phyloP scores from a whole-genome alignment of 1,140 invertebrate genomes.

The Aphelinus certus region DNA sequence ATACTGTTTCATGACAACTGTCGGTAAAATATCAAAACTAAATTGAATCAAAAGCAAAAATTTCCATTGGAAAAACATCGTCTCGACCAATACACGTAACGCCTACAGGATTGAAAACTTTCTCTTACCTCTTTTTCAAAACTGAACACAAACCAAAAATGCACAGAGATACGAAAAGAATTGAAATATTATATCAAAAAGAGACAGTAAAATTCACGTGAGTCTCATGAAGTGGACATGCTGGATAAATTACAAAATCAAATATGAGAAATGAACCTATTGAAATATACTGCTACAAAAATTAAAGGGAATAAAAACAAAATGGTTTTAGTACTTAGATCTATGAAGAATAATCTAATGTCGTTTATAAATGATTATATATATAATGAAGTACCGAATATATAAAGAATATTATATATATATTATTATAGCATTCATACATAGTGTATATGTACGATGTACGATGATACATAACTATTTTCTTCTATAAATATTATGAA shows the following conservation, averaged over 20 bases:
- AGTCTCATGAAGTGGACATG: not conserved
- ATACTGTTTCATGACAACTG: no score
- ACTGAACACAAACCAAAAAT: no score
- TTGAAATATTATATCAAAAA: conserved; percentile 17
- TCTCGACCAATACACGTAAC: no score
- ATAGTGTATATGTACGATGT: conserved; percentile 53
- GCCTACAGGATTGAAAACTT: no score
- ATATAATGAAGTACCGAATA: conserved; percentile 40
- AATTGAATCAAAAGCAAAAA: not conserved
- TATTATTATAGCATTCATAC: conserved; percentile 51
- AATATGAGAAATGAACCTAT: conserved; percentile 31
- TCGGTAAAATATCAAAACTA: no score
- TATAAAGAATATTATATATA: conserved; percentile 47
- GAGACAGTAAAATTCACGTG: conserved; percentile 1
- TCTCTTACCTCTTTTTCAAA: no score
- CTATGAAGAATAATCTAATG: conserved; percentile 53
- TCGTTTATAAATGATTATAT: conserved; percentile 55
- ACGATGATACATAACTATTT: conserved; percentile 58
- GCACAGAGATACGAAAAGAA: not conserved
- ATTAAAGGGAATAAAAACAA: conserved; percentile 30
- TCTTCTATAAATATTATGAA: conserved; percentile 60
- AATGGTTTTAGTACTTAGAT: conserved; percentile 54
- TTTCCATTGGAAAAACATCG: no score
- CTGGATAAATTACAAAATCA: conserved; percentile 5
- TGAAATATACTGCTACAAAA: conserved; percentile 27